phyloP scores from a whole-genome alignment of 2,797 vertebrate species.

The Argentina silus region DNA sequence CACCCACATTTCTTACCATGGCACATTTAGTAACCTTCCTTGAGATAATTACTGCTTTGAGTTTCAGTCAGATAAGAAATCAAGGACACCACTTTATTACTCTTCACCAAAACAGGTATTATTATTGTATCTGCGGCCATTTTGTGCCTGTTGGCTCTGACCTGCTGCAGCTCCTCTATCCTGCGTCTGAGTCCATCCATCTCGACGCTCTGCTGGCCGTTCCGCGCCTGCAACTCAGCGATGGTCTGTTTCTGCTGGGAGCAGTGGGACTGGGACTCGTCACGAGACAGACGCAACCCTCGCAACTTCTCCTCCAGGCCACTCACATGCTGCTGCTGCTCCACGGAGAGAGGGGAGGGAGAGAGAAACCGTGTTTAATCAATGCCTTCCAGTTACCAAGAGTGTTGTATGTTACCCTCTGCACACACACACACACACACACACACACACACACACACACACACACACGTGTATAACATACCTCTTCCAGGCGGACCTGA shows the following conservation, averaged over 20 bases:
- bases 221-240: slow-evolving; percentile 82
- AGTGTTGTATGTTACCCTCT: neutral
- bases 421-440: neutral
- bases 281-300: slow-evolving; percentile 79
- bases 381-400: neutral
- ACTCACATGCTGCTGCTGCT: slow-evolving; percentile 84
- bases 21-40: no score
- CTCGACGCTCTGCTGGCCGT: slow-evolving; percentile 79
- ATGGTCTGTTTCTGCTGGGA: slow-evolving; percentile 87
- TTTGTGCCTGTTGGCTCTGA: slow-evolving; percentile 49
- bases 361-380: neutral
- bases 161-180: slow-evolving; percentile 90
- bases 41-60: no score
- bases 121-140: neutral
- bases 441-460: neutral
- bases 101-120: no score
- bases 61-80: no score
- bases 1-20: no score
- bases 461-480: slow-evolving; percentile 47
- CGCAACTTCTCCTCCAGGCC: slow-evolving; percentile 89
- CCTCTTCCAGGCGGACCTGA: slow-evolving; percentile 87
- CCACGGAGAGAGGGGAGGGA: neutral
- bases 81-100: no score
- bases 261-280: slow-evolving; percentile 86
- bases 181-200: slow-evolving; percentile 80